Base-by-base conservation (phyloP, 2,113 vertebrate genomes). In the Anthoscopus minutus region DNA sequence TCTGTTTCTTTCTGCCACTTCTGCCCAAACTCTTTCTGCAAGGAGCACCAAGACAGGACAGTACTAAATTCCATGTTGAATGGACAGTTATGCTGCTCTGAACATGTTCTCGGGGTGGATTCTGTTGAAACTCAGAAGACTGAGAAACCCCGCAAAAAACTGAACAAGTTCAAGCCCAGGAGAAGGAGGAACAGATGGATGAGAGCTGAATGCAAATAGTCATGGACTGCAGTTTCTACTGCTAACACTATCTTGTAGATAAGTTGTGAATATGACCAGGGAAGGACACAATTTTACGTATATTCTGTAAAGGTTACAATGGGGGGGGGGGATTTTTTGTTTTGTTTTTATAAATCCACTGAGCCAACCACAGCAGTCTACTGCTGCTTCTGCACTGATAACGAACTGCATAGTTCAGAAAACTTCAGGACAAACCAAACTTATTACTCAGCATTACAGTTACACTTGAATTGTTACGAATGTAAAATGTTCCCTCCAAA, bases 1-100 rank as follows among this genome's bases (percentile, higher is more conserved):
- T 99, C 99, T 0, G 98, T 98, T 57, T 98, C 98, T 4, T 99
- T 99, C 94, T 99, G 99, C 97, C 98, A 99, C 95, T 98, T 99
- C 71, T 99, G 99, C 96, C 99, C 99, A 92, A 99, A 99, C 94
- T 99, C 99, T 27, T 99, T 99, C 96, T 99, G 99, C 97, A 99
- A 99, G 98, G 98, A 98, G 24, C 99, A 99, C 96, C 98, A 99
- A 79, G 98, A 99, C 3, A 98, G 98, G 94, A 98, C 97, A 37
- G 97, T 98, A 94, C 98, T 98, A 51, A 96, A 95, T 56, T 97
- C 98, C 77, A 97, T 94, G 0, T 77, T 96, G 91, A 98, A 98
- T 0, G 98, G 98, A 92, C 98, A 98, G 88, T 94, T 98, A 64
- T 99, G 98, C 98, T 99, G 99, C 95, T 97, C 96, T 37, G 99